Evolutionary conservation across 2,113 vertebrate genomes (phyloP).

Genomic region (Ardeotis arabs): DNA sequence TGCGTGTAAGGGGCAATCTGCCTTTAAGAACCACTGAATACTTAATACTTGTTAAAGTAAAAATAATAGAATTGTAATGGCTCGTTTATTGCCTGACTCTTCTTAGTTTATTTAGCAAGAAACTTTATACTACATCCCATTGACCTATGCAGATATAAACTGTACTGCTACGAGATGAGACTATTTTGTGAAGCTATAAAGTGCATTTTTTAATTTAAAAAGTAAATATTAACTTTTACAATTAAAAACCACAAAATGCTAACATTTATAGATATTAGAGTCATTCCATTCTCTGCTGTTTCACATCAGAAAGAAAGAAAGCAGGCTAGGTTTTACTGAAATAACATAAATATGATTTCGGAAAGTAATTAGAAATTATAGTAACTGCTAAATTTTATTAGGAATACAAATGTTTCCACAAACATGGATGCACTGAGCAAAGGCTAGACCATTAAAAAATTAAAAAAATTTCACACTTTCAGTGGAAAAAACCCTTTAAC

Average conservation of each 20-base stretch:
- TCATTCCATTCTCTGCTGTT: neutral
- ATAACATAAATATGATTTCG: neutral
- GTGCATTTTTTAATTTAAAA: neutral
- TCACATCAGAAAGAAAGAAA: neutral
- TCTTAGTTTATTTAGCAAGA: neutral
- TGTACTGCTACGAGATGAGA: neutral
- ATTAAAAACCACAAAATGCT: neutral
- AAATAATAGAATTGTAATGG: neutral
- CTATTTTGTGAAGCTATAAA: neutral
- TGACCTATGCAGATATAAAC: neutral
- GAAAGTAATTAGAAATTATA: neutral
- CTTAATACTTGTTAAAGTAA: neutral
- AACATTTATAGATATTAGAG: neutral
- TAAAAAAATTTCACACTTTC: slow-evolving; percentile 35
- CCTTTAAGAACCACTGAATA: neutral
- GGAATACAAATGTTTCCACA: slow-evolving; percentile 30
- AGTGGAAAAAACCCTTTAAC: neutral
- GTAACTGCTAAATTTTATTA: slow-evolving; percentile 40
- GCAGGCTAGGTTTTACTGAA: neutral
- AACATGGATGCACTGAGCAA: neutral
- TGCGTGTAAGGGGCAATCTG: neutral
- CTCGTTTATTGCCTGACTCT: neutral
- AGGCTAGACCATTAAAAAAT: slow-evolving; percentile 27
- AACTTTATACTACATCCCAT: neutral
- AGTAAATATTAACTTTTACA: neutral